Conservation (phyloP, 1,140 invertebrate species). For the Parapsyche elsis region DNA sequence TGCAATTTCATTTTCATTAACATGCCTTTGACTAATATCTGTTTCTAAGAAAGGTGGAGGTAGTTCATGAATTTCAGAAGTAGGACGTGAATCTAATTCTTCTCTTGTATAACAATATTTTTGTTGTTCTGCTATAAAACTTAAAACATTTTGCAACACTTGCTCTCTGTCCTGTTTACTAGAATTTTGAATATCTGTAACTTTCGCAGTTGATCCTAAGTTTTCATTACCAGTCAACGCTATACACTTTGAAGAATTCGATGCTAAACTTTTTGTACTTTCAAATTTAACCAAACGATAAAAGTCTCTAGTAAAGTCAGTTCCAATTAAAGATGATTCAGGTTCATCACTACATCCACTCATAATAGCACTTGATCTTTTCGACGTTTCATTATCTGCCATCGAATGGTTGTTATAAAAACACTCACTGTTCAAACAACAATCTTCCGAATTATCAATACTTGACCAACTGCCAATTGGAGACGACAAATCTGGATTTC, state of each 20-base stretch:
- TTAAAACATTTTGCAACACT: slow-evolving; percentile 77
- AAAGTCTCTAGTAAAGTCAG: slow-evolving; percentile 83
- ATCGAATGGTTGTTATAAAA: slow-evolving; percentile 55
- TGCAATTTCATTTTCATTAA: slow-evolving; percentile 37
- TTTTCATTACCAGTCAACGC: slow-evolving; percentile 64
- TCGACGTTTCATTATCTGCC: slow-evolving; percentile 66
- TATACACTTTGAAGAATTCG: slow-evolving; percentile 75
- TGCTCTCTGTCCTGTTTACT: slow-evolving; percentile 72
- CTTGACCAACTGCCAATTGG: slow-evolving; percentile 75
- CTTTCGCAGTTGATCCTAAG: slow-evolving; percentile 60
- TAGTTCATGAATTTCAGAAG: slow-evolving; percentile 66
- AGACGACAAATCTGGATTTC: slow-evolving; percentile 66
- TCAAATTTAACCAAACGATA: slow-evolving; percentile 82
- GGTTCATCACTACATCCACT: slow-evolving; percentile 74
- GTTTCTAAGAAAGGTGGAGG: slow-evolving; percentile 64
- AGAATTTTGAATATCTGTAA: slow-evolving; percentile 64
- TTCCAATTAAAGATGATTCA: slow-evolving; percentile 75
- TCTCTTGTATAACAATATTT: slow-evolving; percentile 73
- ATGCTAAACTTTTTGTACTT: slow-evolving; percentile 82
- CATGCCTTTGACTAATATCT: slow-evolving; percentile 56
- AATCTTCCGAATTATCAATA: slow-evolving; percentile 65
- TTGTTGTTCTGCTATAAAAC: slow-evolving; percentile 81
- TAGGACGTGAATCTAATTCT: slow-evolving; percentile 67
- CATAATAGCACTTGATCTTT: slow-evolving; percentile 76
- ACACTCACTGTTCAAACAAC: slow-evolving; percentile 57